Percentiles rank a stretch among this genome's conserved stretches.
These are phyloP conservation scores for Tenthredo notha DNA, from an alignment of 2,888 invertebrate species.

Conservation along the genomic window DNA sequence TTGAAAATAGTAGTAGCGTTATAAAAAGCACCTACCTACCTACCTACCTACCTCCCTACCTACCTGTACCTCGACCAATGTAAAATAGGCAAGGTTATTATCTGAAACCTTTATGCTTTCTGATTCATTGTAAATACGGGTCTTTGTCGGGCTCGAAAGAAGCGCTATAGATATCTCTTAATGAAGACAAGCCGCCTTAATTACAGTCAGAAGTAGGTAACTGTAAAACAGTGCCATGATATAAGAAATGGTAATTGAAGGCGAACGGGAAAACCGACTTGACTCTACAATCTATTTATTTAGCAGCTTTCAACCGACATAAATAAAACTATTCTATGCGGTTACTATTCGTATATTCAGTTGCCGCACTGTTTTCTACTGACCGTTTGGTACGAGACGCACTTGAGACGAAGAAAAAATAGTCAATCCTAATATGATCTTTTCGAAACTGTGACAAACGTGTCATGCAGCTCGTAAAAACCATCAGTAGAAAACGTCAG, in stretches of 20 bases:
- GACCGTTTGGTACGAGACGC: background rate
- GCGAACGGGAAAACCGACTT: constrained; percentile 1
- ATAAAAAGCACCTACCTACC: background rate
- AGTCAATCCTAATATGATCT: constrained; percentile 17
- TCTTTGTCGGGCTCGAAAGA: constrained; percentile 34
- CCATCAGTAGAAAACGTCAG: constrained; percentile 29
- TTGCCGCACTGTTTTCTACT: background rate
- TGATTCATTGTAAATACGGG: constrained; percentile 48
- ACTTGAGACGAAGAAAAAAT: background rate
- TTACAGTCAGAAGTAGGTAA: constrained; percentile 32
- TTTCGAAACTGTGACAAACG: constrained; percentile 39
- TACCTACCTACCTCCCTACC: background rate
- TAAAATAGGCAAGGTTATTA: constrained; percentile 27
- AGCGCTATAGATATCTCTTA: constrained; percentile 48
- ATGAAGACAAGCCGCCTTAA: constrained; percentile 50
- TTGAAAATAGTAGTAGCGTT: constrained; percentile 17
- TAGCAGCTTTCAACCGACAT: background rate
- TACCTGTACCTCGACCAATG: background rate
- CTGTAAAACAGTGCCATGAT: constrained; percentile 29
- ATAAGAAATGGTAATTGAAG: constrained; percentile 38
- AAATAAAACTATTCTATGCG: background rate
- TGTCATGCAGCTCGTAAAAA: constrained; percentile 41
- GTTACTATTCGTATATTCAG: background rate
- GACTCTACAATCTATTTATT: constrained; percentile 23
- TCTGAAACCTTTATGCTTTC: constrained; percentile 41